Evolutionary conservation across 2,888 invertebrate species (phyloP).

Genomic region (Epinotia ramella): DNA sequence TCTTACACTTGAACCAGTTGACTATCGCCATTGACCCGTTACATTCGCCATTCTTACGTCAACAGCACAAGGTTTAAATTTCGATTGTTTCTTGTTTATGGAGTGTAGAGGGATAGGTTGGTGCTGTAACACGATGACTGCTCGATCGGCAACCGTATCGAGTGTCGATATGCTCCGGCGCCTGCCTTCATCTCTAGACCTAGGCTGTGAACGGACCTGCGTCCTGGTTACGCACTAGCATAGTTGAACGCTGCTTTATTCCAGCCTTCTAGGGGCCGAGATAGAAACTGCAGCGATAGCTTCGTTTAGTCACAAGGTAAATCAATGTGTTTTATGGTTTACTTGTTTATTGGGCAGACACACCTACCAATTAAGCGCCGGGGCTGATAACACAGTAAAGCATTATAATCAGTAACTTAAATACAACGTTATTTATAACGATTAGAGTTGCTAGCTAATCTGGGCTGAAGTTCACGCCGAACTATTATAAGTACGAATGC

Average conservation of each 20-base stretch:
- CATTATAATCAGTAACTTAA: constrained; percentile 14
- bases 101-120: constrained; percentile 47
- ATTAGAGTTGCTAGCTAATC: not conserved
- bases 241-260: constrained; percentile 41
- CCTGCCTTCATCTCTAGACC: constrained; percentile 49
- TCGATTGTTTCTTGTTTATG: constrained; percentile 41
- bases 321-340: constrained; percentile 25
- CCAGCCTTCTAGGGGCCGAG: constrained; percentile 18
- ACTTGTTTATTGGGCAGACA: constrained; percentile 38
- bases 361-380: constrained; percentile 33
- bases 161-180: constrained; percentile 71
- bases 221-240: constrained; percentile 62
- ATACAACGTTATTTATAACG: not conserved
- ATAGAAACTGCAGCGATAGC: constrained; percentile 37
- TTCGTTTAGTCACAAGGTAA: constrained; percentile 21
- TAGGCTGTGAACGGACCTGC: constrained; percentile 65
- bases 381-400: constrained; percentile 19
- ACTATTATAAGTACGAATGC: not conserved
- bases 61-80: constrained; percentile 46
- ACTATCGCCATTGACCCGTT: constrained; percentile 28
- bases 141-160: constrained; percentile 70
- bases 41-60: constrained; percentile 43
- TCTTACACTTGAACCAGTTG: constrained; percentile 50
- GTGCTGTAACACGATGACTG: constrained; percentile 68
- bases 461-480: not conserved